Conservation (phyloP, 2,797 vertebrate genomes). For the Pitangus sulphuratus region DNA sequence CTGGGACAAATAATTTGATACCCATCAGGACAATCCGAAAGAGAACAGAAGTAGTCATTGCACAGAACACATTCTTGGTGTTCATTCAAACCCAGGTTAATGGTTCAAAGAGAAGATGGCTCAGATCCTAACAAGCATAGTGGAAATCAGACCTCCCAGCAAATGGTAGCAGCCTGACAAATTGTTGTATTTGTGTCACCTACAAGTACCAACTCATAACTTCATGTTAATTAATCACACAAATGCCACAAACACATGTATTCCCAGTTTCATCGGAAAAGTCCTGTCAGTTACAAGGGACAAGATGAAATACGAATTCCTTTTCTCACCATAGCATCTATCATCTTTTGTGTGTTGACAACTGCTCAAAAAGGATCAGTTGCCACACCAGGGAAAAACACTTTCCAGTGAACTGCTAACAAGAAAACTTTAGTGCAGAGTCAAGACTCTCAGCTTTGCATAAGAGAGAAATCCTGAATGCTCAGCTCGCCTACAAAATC, state of each 20-base stretch:
- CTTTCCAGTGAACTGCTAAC: neutral
- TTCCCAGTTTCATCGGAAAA: neutral
- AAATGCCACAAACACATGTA: neutral
- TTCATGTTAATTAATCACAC: neutral
- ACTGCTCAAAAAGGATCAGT: neutral
- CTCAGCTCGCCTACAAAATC: neutral
- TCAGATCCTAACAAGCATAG: neutral
- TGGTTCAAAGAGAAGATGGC: neutral
- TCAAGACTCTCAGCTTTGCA: neutral
- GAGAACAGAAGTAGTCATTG: neutral
- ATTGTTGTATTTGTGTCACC: neutral
- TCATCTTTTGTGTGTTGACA: neutral
- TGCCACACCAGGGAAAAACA: neutral
- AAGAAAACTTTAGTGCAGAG: neutral
- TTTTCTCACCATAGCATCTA: neutral
- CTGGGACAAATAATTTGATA: constrained; percentile 13
- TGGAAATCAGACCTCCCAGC: neutral
- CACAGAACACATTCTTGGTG: neutral
- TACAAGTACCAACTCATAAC: neutral
- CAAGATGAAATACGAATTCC: neutral
- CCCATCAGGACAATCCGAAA: neutral
- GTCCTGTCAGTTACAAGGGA: neutral
- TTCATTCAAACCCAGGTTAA: neutral
- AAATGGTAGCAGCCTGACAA: neutral
- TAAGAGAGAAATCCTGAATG: neutral